These are phyloP conservation scores for Drosophila putrida DNA, from an alignment of 2,888 invertebrate genomes.

Conservation along the genomic window DNA sequence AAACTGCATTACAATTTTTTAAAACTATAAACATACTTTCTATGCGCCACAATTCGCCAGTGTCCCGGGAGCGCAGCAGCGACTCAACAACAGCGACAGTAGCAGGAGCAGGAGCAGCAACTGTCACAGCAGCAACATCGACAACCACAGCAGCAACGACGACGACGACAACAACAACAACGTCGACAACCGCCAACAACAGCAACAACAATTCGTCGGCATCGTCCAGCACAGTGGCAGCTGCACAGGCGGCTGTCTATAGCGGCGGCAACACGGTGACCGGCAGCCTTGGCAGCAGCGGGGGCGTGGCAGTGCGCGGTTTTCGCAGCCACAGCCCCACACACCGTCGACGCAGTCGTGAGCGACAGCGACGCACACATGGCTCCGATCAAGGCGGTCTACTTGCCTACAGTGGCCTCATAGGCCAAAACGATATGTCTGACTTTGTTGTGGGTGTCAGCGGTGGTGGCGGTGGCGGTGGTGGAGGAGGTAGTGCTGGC, in stretches of 20 bases:
- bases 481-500: conserved; percentile 73
- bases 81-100: conserved; percentile 27
- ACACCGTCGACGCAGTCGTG: conserved; percentile 84
- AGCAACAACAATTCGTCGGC: conserved; percentile 75
- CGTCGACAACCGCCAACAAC: conserved; percentile 67
- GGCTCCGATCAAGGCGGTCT: conserved; percentile 84
- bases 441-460: conserved; percentile 60
- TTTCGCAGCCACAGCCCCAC: conserved; percentile 86
- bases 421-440: conserved; percentile 60
- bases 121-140: conserved; percentile 34
- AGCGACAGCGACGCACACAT: conserved; percentile 84
- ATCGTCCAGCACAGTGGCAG: conserved; percentile 80
- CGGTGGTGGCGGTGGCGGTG: conserved; percentile 54
- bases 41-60: conserved; percentile 81
- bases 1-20: no score
- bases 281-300: conserved; percentile 75
- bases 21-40: conserved; percentile 53
- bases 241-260: conserved; percentile 81
- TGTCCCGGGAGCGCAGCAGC: conserved; percentile 84
- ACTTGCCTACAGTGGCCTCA: conserved; percentile 81
- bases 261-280: conserved; percentile 82
- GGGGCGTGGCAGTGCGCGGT: conserved; percentile 79
- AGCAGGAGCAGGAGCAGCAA: conserved; percentile 34
- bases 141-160: conserved; percentile 35
- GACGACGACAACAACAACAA: conserved; percentile 44